phyloP scores from a whole-genome alignment of 2,888 invertebrate species.

The Eupithecia tripunctaria region DNA sequence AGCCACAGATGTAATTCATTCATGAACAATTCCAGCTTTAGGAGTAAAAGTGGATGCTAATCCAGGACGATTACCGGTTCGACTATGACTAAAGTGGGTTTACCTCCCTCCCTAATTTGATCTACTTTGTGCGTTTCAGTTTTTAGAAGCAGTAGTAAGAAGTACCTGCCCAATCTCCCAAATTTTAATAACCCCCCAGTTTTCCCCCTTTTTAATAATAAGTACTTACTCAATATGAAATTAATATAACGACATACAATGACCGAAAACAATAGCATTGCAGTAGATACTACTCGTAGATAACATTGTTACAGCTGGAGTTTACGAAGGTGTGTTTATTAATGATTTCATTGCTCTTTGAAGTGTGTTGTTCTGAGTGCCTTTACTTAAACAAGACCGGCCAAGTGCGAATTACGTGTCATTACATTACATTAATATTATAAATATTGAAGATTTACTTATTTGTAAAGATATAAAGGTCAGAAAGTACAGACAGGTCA shows the following conservation, averaged over 20 bases:
- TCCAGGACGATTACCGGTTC: too few species aligned
- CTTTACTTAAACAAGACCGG: background rate
- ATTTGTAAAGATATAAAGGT: background rate
- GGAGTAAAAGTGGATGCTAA: too few species aligned
- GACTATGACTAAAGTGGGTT: too few species aligned
- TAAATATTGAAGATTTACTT: background rate
- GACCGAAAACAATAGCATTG: background rate
- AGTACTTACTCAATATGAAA: background rate
- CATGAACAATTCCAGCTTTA: too few species aligned
- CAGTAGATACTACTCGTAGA: background rate
- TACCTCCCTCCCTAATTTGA: too few species aligned
- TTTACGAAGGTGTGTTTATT: background rate
- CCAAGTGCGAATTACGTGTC: background rate
- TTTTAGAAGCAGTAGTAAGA: too few species aligned
- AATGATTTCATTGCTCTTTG: background rate
- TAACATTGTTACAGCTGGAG: background rate
- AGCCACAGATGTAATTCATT: too few species aligned
- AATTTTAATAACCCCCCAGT: too few species aligned
- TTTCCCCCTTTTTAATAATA: background rate
- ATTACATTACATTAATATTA: too few species aligned
- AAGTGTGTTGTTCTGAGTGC: background rate
- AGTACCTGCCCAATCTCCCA: too few species aligned
- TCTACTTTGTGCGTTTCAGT: too few species aligned
- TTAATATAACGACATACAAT: background rate
- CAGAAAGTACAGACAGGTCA: background rate